phyloP scores from a whole-genome alignment of 2,113 vertebrate genomes.

The Lipotes vexillifer region DNA sequence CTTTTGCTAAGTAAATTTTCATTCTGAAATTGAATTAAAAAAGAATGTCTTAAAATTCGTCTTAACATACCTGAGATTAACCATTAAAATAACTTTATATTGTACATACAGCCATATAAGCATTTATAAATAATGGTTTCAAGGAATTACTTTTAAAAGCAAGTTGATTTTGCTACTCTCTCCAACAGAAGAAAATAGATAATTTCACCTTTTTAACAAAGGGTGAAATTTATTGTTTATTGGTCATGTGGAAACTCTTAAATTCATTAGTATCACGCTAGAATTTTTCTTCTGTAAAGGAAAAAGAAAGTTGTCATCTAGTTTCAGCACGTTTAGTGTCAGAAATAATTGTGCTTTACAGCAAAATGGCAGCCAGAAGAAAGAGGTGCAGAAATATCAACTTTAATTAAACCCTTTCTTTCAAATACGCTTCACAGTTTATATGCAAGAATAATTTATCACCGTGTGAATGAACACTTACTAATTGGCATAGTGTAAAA shows the following conservation, averaged over 20 bases:
- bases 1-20: not conserved
- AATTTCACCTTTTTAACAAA: not conserved
- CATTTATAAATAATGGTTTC: not conserved
- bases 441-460: slow-evolving; percentile 47
- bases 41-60: not conserved
- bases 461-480: slow-evolving; percentile 56
- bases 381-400: slow-evolving; percentile 51
- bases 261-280: slow-evolving; percentile 43
- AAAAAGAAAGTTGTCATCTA: slow-evolving; percentile 47
- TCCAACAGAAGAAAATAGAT: not conserved
- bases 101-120: not conserved
- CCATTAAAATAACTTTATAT: not conserved
- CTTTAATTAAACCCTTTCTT: slow-evolving; percentile 64
- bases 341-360: slow-evolving; percentile 65
- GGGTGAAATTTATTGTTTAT: slow-evolving; percentile 4
- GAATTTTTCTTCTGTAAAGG: slow-evolving; percentile 16
- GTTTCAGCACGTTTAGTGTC: slow-evolving; percentile 36
- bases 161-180: not conserved
- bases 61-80: not conserved
- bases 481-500: slow-evolving; percentile 55
- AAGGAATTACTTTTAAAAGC: not conserved
- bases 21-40: not conserved
- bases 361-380: slow-evolving; percentile 56
- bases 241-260: slow-evolving; percentile 28
- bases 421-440: slow-evolving; percentile 54